Evolutionary conservation across 2,888 invertebrate genomes (phyloP), one percentile per base, ranked within the genome.

Genomic region (Callimorpha dominula): DNA sequence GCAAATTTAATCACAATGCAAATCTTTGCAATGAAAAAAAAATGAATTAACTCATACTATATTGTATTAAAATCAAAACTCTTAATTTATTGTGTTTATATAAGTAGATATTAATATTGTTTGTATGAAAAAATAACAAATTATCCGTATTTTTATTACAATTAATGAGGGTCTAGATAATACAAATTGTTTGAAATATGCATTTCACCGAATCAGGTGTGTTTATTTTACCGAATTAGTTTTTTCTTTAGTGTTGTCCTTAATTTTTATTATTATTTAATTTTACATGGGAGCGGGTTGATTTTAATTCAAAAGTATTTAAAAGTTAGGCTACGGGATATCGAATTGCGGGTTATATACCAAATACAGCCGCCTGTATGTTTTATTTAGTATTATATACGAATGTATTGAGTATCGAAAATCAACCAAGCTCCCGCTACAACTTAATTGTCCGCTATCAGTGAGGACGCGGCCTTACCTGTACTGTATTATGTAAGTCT

Each of bases 111-210:
- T 84, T 81, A 81, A 82, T 87, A 87, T 86, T 86, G 86, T 90
- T 89, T 87, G 86, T 87, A 88, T 83, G 81, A 83, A 87, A 57
- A 76, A 85, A 85, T 87, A 88, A 88, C 84, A 84, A 83, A 86
- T 81, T 79, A 79, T 80, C 80, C 81, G 90, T 93, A 93, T 93
- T 93, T 93, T 93, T 93, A 85, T 93, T 93, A 81, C 78, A 81
- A 80, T 84, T 83, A 76, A 78, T 84, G 76, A 78, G 76, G 75
- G 72, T 77, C 78, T 75, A 65, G 49, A 75, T 79, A 70, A 77
- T 70, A 83, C 79, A 40, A 81, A 80, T 83, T 78, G 75, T 81
- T 85, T 81, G 74, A 79, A 78, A 78, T 60, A 60, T 77, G 84
- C 83, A 87, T 87, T 86, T 85, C 78, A 80, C 73, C 75, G 14